Base-by-base conservation (phyloP, 2,888 invertebrate species). In the Pollenia angustigena region DNA sequence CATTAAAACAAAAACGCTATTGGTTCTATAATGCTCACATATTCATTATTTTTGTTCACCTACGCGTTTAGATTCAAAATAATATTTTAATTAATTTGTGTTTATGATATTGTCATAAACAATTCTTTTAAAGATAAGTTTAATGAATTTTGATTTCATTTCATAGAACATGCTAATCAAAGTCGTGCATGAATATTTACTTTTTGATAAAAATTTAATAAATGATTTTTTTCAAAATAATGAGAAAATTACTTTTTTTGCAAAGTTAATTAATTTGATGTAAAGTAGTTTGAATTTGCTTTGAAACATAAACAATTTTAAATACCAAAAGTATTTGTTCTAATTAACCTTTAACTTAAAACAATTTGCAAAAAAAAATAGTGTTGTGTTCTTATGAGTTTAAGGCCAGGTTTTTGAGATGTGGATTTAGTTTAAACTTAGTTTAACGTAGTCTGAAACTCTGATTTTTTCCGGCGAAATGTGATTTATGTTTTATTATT, bases 41-140 rank as follows among this genome's bases (percentile, higher is more conserved):
- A 32, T 32, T 32, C 6, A 32, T 32, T 32, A 32, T 6, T 60
- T 60, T 60, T 40, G 14, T n/a, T 40, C 0, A 42, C 32, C 32
- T 72, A 46, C 11, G 0, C 46, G 48, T 14, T 12, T 68, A 81
- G 50, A 74, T 56, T 74, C 18, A 48, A 81, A 52, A 12, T 42
- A 44, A 44, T 74, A 81, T 81, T 74, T 71, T 83, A 83, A 83
- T 83, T 76, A 83, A 78, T 56, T 83, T 83, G 48, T 83, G 71
- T 71, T 78, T 78, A 64, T 64, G 16, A 78, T 48, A 18, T 48
- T 71, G 82, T 76, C 76, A 64, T 76, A 56, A 71, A 56, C 14
- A 48, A 46, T 56, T 60, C 54, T 11, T 48, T 48, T 23, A 7
- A 4, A 60, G 69, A 82, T 82, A 82, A 82, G 52, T 75, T 32